Conservation (phyloP, 2,113 vertebrate genomes). For the Halcyon senegalensis region DNA sequence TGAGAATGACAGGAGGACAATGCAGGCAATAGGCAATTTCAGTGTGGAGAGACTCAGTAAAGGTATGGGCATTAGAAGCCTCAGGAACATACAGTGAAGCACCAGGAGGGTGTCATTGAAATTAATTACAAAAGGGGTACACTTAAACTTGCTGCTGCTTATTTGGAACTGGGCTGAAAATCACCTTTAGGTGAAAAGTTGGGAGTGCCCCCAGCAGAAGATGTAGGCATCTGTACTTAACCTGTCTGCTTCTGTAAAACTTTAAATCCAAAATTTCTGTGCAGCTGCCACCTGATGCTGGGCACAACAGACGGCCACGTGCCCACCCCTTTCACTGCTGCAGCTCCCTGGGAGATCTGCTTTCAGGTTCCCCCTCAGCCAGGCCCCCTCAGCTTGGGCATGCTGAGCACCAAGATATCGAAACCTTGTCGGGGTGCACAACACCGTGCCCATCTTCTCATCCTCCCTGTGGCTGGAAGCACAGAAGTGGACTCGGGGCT, state of each 20-base stretch:
- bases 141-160: neutral
- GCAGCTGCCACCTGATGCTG: neutral
- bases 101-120: neutral
- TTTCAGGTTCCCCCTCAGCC: neutral
- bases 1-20: neutral
- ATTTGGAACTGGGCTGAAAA: neutral
- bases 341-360: neutral
- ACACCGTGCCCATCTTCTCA: neutral
- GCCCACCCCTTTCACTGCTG: neutral
- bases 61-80: neutral
- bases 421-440: neutral
- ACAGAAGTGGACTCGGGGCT: neutral
- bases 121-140: neutral
- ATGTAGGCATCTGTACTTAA: neutral
- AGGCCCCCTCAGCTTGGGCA: neutral
- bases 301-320: fast-evolving
- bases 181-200: neutral
- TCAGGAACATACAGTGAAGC: neutral
- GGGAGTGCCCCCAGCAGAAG: neutral
- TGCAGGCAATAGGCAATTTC: neutral
- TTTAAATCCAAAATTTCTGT: neutral
- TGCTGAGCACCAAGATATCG: fast-evolving
- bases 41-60: neutral
- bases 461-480: neutral
- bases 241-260: neutral